These are phyloP conservation scores for Amaurobius ferox DNA, from an alignment of 2,888 invertebrate species.

Conservation along the genomic window DNA sequence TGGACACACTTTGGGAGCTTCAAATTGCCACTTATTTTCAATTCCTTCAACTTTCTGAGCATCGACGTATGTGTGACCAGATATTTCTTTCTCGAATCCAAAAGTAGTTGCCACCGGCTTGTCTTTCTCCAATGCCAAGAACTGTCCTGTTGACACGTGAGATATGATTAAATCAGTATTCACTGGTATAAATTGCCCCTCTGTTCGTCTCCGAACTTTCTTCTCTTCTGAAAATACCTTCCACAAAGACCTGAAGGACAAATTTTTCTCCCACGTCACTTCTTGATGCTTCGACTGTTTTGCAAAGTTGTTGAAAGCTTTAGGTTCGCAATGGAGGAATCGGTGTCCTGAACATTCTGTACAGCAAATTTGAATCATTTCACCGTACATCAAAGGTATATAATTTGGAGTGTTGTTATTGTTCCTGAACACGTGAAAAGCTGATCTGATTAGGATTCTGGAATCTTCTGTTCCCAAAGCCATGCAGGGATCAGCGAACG, in stretches of 20 bases:
- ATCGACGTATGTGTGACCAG: constrained; percentile 36
- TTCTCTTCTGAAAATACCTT: constrained; percentile 6
- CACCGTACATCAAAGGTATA: constrained; percentile 45
- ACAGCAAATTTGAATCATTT: constrained; percentile 24
- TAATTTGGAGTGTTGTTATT: constrained; percentile 27
- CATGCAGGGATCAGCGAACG: constrained; percentile 38
- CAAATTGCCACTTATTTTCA: constrained; percentile 47
- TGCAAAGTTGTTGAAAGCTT: constrained; percentile 12
- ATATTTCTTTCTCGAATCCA: constrained; percentile 47
- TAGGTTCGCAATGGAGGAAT: constrained; percentile 32
- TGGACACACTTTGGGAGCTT: constrained; percentile 21
- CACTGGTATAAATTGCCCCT: constrained; percentile 20
- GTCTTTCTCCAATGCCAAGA: constrained; percentile 31
- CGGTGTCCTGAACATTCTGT: constrained; percentile 22
- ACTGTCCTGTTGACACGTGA: constrained; percentile 13
- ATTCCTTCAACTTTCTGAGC: neutral
- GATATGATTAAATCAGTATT: constrained; percentile 32
- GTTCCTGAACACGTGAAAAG: constrained; percentile 40
- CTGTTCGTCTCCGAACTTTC: neutral
- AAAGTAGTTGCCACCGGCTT: constrained; percentile 30
- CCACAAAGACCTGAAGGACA: constrained; percentile 33
- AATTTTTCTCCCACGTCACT: constrained; percentile 42
- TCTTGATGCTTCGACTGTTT: constrained; percentile 36
- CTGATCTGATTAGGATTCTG: constrained; percentile 22
- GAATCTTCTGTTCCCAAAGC: constrained; percentile 34